Evolutionary conservation across 2,888 invertebrate genomes (phyloP).

Genomic region (Mythimna lalbum): DNA sequence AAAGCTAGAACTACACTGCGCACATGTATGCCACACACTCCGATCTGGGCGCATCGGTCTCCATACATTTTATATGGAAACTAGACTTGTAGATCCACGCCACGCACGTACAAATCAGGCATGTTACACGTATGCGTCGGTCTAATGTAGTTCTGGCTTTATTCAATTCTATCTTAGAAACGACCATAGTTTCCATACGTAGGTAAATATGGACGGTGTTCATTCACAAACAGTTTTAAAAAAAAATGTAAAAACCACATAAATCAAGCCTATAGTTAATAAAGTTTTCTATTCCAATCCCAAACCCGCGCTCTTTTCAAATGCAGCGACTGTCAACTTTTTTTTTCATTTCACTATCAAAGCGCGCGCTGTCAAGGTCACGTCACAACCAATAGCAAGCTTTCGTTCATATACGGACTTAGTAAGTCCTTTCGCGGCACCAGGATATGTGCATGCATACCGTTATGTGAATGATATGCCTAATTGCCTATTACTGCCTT

Average conservation of each 20-base stretch:
- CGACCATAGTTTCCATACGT: too few species aligned
- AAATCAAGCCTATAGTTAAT: not conserved
- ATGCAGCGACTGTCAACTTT: constrained; percentile 11
- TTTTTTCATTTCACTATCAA: constrained; percentile 78
- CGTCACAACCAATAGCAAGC: constrained; percentile 46
- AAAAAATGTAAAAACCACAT: too few species aligned
- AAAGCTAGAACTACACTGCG: too few species aligned
- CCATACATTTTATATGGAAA: too few species aligned
- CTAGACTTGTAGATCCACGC: too few species aligned
- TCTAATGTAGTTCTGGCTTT: too few species aligned
- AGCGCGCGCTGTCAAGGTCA: constrained; percentile 75
- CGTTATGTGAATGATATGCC: constrained; percentile 19
- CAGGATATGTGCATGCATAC: constrained; percentile 33
- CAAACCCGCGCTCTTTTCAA: constrained; percentile 4
- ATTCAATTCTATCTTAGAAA: too few species aligned
- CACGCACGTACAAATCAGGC: too few species aligned
- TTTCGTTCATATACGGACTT: constrained; percentile 36
- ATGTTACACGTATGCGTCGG: too few species aligned
- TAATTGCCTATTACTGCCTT: constrained; percentile 15
- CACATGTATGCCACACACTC: too few species aligned
- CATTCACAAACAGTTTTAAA: not conserved
- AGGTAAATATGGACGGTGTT: too few species aligned
- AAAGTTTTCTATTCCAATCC: constrained; percentile 4
- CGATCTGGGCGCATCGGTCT: too few species aligned
- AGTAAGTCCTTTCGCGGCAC: constrained; percentile 34